Conservation (phyloP, 2,113 vertebrate species). For the Malurus elegans region DNA sequence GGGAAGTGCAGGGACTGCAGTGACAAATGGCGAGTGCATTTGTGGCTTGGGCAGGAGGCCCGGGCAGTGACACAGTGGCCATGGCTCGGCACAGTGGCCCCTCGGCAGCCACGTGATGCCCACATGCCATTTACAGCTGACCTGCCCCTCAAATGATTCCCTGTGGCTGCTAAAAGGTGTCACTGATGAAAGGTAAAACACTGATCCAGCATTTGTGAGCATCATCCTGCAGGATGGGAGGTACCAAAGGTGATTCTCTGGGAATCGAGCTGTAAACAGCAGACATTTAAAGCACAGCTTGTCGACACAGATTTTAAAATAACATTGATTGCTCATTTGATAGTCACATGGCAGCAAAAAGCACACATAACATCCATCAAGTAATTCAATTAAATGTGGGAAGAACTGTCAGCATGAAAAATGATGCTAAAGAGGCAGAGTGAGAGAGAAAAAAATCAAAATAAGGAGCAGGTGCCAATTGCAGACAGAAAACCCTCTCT, state of each 20-base stretch:
- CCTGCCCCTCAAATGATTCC: neutral
- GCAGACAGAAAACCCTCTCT: neutral
- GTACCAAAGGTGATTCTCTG: neutral
- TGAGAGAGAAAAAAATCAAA: neutral
- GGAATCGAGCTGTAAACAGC: neutral
- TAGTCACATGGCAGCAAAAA: neutral
- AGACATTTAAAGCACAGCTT: neutral
- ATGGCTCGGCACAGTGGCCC: accelerated
- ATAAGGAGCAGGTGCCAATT: neutral
- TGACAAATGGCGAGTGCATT: neutral
- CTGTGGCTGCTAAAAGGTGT: neutral
- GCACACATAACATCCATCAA: neutral
- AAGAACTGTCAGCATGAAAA: neutral
- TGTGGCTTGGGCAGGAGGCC: neutral
- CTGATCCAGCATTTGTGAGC: accelerated
- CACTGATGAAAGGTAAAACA: accelerated
- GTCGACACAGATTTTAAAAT: neutral
- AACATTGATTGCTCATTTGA: neutral
- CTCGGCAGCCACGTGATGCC: neutral
- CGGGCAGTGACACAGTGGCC: neutral
- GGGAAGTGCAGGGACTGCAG: neutral
- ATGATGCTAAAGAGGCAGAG: neutral
- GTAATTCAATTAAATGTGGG: neutral
- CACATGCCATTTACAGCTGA: neutral
- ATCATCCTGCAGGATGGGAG: neutral